A percentile compares a stretch with the other conserved stretches of the same genome.
Conservation (phyloP, 2,888 invertebrate species). For the Hydroisotoma schaefferi region DNA sequence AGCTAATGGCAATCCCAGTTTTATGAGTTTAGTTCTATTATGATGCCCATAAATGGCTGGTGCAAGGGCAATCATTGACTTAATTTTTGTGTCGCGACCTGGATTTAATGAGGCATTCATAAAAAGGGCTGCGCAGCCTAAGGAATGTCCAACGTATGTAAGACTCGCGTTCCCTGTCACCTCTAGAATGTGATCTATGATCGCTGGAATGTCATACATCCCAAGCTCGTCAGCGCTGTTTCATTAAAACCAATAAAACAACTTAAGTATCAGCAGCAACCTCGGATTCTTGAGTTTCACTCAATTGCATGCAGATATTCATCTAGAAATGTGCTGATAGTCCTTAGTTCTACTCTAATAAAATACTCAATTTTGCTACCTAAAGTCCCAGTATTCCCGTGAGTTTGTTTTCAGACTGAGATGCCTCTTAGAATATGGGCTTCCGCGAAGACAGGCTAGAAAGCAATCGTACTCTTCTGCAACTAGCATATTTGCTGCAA, state of each 20-base stretch:
- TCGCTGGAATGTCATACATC: slow-evolving; percentile 1
- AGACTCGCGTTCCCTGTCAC: not conserved
- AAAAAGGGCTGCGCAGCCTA: not conserved
- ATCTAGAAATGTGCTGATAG: no score
- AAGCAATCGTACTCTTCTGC: not conserved
- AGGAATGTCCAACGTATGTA: slow-evolving; percentile 4
- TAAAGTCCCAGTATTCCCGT: slow-evolving; percentile 7
- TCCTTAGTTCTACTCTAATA: no score
- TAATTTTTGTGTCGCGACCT: not conserved
- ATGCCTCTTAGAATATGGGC: no score
- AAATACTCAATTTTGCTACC: no score
- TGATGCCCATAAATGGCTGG: slow-evolving; percentile 8
- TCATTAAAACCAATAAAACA: not conserved
- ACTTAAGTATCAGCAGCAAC: not conserved
- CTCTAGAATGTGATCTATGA: slow-evolving; percentile 8
- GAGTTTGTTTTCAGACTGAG: not conserved
- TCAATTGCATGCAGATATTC: no score
- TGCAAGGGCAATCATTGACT: not conserved
- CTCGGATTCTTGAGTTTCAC: no score
- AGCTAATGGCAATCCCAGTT: no score
- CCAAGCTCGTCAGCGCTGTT: not conserved
- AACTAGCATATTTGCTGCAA: not conserved
- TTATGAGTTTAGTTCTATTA: no score
- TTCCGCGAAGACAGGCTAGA: not conserved
- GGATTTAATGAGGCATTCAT: not conserved